Evolutionary conservation across 1,140 invertebrate species (phyloP), one percentile per base, ranked within the genome.

Genomic region (Octopus sinensis): DNA sequence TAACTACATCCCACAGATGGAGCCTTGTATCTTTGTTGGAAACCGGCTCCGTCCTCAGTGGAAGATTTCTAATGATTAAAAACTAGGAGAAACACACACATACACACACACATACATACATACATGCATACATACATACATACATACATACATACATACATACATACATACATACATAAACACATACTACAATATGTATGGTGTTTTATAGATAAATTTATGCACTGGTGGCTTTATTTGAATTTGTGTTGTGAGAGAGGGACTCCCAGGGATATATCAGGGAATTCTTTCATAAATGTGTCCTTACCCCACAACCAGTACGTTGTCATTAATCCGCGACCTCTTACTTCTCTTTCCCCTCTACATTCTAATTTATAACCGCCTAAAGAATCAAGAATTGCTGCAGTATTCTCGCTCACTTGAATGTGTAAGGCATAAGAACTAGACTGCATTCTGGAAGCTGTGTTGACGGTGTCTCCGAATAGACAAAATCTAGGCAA

Each of bases 271-370:
- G 82, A 79, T 54, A 23, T 77, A 30, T 79, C 80, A 30, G 96
- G 96, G 10, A 97, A 90, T 54, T 93, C 92, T 91, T 96, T 96
- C 85, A 96, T 94, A 89, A 96, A 97, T 53, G 95, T 96, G 4
- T 83, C 82, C 76, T 91, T 86, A 13, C 88, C 89, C 51, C 86
- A 62, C 43, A 91, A 82, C 91, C 90, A 91, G 79, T 86, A 90
- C 4, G 91, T 91, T 79, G 83, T 84, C 79, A 89, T 88, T 52
- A 87, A 85, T 53, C 89, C 91, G 1, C 56, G 56, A 62, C 56
- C 96, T 93, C 98, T 98, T 92, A 98, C 94, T 84, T 96, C 94
- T 76, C 98, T 94, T 89, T 96, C 94, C 75, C 97, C 97, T 84
- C 97, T 92, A 76, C 94, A 93, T 81, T 95, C 95, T n/a, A 98